phyloP scores from a whole-genome alignment of 1,140 invertebrate genomes.

The Zaprionus vittiger region DNA sequence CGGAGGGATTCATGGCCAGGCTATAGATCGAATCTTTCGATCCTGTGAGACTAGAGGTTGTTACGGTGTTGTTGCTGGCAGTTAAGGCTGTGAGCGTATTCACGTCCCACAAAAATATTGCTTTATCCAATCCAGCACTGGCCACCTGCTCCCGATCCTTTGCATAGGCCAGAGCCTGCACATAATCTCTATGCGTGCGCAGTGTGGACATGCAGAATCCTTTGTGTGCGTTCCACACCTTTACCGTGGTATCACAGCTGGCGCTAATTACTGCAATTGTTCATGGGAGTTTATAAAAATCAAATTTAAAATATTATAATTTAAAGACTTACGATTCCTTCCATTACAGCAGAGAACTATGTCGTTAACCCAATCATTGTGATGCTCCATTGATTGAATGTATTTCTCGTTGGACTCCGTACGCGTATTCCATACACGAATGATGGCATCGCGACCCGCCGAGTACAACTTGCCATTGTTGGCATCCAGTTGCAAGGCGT shows the following conservation, averaged over 20 bases:
- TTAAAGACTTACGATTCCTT: conserved; percentile 90
- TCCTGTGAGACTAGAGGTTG: conserved; percentile 97
- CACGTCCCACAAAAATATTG: conserved; percentile 99
- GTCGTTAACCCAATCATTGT: conserved; percentile 99
- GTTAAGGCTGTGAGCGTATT: conserved; percentile 98
- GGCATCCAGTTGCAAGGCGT: conserved; percentile 97
- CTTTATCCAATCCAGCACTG: conserved; percentile 97
- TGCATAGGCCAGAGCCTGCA: conserved; percentile 99
- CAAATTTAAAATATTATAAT: neutral
- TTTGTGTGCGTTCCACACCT: conserved; percentile 99
- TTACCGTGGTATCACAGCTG: conserved; percentile 99
- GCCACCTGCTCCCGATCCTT: conserved; percentile 97
- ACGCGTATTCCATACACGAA: conserved; percentile 96
- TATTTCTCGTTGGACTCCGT: conserved; percentile 91
- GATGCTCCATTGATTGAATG: conserved; percentile 98
- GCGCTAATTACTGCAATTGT: conserved; percentile 95
- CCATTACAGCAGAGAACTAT: conserved; percentile 98
- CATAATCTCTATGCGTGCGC: conserved; percentile 99
- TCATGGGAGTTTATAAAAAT: neutral
- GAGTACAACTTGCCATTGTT: conserved; percentile 95
- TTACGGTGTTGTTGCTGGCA: conserved; percentile 99
- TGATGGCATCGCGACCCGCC: conserved; percentile 97
- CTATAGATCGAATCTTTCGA: conserved; percentile 99
- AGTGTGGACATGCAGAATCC: conserved; percentile 99
- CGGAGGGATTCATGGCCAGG: conserved; percentile 98